Percentiles rank a stretch among this genome's conserved stretches.
Evolutionary conservation across 2,888 invertebrate genomes (phyloP).

Genomic region (Axea sp.): DNA sequence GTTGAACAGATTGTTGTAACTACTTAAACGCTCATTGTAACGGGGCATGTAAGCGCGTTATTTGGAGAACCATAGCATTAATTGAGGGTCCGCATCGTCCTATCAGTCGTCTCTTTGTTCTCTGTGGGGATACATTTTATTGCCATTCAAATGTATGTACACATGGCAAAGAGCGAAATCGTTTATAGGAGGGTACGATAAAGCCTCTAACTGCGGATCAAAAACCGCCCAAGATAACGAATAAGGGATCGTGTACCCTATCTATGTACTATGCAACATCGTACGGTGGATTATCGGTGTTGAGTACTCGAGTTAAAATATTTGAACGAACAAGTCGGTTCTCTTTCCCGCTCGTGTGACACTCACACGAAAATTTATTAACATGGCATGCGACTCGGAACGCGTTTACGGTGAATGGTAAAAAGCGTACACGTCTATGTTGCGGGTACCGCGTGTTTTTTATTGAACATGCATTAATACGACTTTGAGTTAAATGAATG

Average conservation of each 20-base stretch:
- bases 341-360: slow-evolving; percentile 51
- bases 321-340: slow-evolving; percentile 52
- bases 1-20: slow-evolving; percentile 54
- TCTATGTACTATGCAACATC: slow-evolving; percentile 49
- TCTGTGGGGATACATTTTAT: slow-evolving; percentile 60
- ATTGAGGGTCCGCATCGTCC: slow-evolving; percentile 55
- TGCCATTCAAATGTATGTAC: slow-evolving; percentile 59
- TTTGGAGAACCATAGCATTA: slow-evolving; percentile 54
- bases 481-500: slow-evolving; percentile 61
- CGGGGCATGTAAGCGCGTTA: slow-evolving; percentile 57
- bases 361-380: slow-evolving; percentile 58
- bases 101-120: slow-evolving; percentile 61
- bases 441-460: slow-evolving; percentile 55
- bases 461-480: slow-evolving; percentile 62
- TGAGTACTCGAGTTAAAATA: slow-evolving; percentile 58
- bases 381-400: slow-evolving; percentile 44
- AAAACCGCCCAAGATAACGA: slow-evolving; percentile 58
- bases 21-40: slow-evolving; percentile 54
- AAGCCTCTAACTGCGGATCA: slow-evolving; percentile 59
- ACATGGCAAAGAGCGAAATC: slow-evolving; percentile 52
- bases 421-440: slow-evolving; percentile 57
- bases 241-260: slow-evolving; percentile 52
- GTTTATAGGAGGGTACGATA: slow-evolving; percentile 60
- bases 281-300: slow-evolving; percentile 55
- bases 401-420: slow-evolving; percentile 45